Evolutionary conservation across 2,888 invertebrate species (phyloP).

Genomic region (Acronicta aceris): DNA sequence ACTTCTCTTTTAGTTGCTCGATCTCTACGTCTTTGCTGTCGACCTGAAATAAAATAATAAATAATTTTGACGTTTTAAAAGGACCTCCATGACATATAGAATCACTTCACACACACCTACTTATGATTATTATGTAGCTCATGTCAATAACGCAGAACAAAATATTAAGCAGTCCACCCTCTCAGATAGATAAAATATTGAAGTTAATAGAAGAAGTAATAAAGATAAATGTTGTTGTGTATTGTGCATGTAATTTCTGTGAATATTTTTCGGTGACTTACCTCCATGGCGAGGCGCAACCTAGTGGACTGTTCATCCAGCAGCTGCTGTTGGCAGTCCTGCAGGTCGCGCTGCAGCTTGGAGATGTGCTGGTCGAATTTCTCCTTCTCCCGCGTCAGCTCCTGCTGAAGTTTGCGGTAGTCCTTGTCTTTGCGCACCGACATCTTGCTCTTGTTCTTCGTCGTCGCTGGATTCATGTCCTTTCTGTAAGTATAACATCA

Average conservation of each 20-base stretch:
- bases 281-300: constrained; percentile 97
- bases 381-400: constrained; percentile 97
- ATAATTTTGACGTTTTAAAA: too few species aligned
- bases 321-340: constrained; percentile 95
- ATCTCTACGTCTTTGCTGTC: constrained; percentile 99
- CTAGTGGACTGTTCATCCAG: constrained; percentile 91
- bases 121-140: too few species aligned
- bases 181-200: too few species aligned
- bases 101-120: too few species aligned
- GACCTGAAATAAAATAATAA: constrained; percentile 78
- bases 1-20: constrained; percentile 96
- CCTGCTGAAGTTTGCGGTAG: constrained; percentile 97
- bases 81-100: too few species aligned
- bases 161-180: too few species aligned
- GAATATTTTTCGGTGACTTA: constrained; percentile 40
- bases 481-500: constrained; percentile 69
- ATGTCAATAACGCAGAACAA: too few species aligned
- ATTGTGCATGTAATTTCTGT: too few species aligned
- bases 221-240: too few species aligned
- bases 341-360: constrained; percentile 95
- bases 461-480: constrained; percentile 91
- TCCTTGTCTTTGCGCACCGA: constrained; percentile 97
- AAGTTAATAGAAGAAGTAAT: too few species aligned
- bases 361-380: constrained; percentile 96
- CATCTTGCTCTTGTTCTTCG: constrained; percentile 94